Conservation (phyloP, 2,888 invertebrate species). For the Drosophila siamana region DNA sequence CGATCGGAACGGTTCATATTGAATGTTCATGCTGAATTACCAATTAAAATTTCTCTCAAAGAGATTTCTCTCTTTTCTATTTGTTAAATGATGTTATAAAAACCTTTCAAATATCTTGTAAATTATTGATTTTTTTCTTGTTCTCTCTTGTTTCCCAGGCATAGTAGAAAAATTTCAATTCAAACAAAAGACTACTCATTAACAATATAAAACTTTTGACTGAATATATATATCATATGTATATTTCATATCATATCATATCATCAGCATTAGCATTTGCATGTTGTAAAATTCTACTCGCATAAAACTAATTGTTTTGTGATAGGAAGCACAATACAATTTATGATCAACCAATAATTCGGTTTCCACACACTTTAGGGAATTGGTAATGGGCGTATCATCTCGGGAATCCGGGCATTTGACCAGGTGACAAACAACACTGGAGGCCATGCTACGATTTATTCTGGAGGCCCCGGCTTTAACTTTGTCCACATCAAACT, state of each 20-base stretch:
- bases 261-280: constrained; percentile 6
- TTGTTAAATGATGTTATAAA: no score
- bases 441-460: constrained; percentile 83
- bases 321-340: constrained; percentile 3
- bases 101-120: no score
- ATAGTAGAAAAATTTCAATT: background rate
- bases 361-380: constrained; percentile 63
- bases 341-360: constrained; percentile 19
- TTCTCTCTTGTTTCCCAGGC: no score
- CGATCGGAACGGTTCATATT: background rate
- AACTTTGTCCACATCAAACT: constrained; percentile 83
- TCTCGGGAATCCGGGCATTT: constrained; percentile 82
- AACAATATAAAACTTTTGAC: no score
- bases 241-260: constrained; percentile 2
- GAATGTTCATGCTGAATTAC: background rate
- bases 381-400: constrained; percentile 81
- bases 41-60: no score
- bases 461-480: constrained; percentile 83
- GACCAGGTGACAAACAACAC: constrained; percentile 84
- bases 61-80: background rate
- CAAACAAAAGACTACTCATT: no score
- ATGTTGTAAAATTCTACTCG: constrained; percentile 7
- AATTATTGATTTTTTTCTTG: no score
- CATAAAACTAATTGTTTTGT: background rate
- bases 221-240: constrained; percentile 6